phyloP scores from a whole-genome alignment of 2,113 vertebrate species.

The Triplophysa dalaica region DNA sequence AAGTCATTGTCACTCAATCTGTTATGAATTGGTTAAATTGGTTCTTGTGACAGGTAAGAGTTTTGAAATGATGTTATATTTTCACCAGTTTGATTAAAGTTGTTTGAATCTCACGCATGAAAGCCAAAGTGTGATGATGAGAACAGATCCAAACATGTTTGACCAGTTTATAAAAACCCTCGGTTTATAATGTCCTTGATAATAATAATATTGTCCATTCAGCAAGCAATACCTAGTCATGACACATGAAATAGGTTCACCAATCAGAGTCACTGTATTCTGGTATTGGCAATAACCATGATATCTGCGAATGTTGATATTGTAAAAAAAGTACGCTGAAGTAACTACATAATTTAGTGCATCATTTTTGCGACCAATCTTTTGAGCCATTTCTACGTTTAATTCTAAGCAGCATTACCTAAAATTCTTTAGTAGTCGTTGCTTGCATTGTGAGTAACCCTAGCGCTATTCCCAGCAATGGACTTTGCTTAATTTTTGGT shows the following conservation, averaged over 20 bases:
- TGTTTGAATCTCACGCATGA: background rate
- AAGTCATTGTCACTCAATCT: background rate
- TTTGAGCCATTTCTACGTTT: too few species aligned
- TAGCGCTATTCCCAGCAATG: too few species aligned
- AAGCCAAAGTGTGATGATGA: background rate
- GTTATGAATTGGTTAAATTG: background rate
- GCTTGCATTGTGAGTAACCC: too few species aligned
- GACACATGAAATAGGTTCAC: background rate
- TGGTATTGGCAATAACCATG: too few species aligned
- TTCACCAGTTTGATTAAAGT: background rate
- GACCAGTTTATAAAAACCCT: conserved; percentile 3
- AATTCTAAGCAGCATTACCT: too few species aligned
- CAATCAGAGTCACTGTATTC: too few species aligned
- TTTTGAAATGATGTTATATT: background rate
- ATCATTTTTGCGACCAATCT: too few species aligned
- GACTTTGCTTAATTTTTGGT: too few species aligned
- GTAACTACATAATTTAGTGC: too few species aligned
- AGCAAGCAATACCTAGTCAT: background rate
- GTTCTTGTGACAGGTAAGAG: background rate
- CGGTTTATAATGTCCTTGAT: background rate
- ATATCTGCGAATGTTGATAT: too few species aligned
- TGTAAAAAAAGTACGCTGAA: too few species aligned
- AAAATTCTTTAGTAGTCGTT: too few species aligned
- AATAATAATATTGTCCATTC: background rate
- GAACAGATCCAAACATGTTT: background rate